A percentile compares a stretch with the other conserved stretches of the same genome.
These are phyloP conservation scores for Habroteleia sp. DNA, from an alignment of 2,888 invertebrate genomes.

Conservation along the genomic window DNA sequence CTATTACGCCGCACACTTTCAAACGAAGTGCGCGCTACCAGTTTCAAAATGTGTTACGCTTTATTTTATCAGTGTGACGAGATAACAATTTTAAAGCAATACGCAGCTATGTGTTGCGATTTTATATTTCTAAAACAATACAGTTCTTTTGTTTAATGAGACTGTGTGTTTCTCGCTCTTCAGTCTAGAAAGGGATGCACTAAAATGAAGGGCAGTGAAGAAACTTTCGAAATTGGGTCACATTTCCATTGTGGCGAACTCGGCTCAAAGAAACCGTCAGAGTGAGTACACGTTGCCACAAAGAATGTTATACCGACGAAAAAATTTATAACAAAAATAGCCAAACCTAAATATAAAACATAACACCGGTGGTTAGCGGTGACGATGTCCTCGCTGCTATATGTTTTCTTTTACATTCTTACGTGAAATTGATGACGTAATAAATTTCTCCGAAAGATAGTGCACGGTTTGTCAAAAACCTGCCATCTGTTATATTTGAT, in stretches of 20 bases:
- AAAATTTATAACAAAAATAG: conserved; percentile 50
- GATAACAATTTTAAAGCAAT: conserved; percentile 53
- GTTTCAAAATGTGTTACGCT: no score
- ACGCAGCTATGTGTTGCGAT: conserved; percentile 32
- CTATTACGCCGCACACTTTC: no score
- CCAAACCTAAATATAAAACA: conserved; percentile 28
- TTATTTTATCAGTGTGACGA: conserved; percentile 25
- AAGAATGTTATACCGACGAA: conserved; percentile 22
- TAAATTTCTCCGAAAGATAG: no score
- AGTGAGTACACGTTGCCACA: conserved; percentile 42
- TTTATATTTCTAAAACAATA: conserved; percentile 49
- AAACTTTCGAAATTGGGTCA: conserved; percentile 63
- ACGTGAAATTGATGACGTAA: no score
- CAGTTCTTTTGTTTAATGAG: conserved; percentile 55
- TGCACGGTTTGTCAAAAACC: no score
- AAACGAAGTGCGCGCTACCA: no score
- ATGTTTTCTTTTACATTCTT: no score
- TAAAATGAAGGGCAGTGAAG: conserved; percentile 60
- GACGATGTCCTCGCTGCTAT: not conserved
- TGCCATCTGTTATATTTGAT: no score
- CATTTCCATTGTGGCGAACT: conserved; percentile 57
- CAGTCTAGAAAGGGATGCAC: conserved; percentile 47
- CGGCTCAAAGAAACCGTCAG: conserved; percentile 58
- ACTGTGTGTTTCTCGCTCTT: conserved; percentile 55
- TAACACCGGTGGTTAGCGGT: not conserved